Evolutionary conservation across 2,797 vertebrate genomes (phyloP).

Genomic region (Cephalopachus bancanus): DNA sequence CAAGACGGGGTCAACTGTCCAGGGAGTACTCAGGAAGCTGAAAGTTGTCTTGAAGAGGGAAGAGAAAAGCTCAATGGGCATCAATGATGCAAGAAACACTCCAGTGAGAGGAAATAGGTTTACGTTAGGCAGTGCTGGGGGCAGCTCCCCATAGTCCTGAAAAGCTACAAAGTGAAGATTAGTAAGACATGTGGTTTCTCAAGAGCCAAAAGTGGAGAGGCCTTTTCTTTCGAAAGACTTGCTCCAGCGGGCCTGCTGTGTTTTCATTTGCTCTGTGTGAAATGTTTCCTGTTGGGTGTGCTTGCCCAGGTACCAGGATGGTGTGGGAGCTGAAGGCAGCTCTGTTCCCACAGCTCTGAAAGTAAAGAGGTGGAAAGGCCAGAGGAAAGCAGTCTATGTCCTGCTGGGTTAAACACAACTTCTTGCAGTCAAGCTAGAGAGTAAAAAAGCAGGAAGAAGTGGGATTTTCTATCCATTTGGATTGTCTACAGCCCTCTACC

Average conservation of each 20-base stretch:
- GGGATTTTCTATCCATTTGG: not conserved
- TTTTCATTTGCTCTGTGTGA: fast-evolving
- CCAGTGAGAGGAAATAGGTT: not conserved
- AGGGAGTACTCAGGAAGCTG: constrained; percentile 64
- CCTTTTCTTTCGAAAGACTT: not conserved
- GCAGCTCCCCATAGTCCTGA: constrained; percentile 38
- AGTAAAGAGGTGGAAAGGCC: not conserved
- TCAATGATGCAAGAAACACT: not conserved
- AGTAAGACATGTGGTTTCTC: constrained; percentile 42
- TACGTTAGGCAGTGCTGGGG: fast-evolving
- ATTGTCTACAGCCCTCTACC: not conserved
- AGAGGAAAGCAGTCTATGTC: not conserved
- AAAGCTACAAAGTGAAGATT: constrained; percentile 66
- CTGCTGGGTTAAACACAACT: not conserved
- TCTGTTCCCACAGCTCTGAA: no score
- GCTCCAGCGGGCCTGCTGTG: not conserved
- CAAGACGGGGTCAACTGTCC: constrained; percentile 32
- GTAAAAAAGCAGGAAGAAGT: not conserved
- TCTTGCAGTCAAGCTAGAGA: not conserved
- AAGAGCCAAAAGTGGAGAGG: not conserved
- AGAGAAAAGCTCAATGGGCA: constrained; percentile 71
- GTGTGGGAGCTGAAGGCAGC: not conserved
- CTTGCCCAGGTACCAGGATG: not conserved
- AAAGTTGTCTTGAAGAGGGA: constrained; percentile 75
- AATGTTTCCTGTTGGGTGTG: not conserved